These are phyloP conservation scores for Lutraria lutraria DNA, from an alignment of 2,888 invertebrate genomes.

Conservation along the genomic window DNA sequence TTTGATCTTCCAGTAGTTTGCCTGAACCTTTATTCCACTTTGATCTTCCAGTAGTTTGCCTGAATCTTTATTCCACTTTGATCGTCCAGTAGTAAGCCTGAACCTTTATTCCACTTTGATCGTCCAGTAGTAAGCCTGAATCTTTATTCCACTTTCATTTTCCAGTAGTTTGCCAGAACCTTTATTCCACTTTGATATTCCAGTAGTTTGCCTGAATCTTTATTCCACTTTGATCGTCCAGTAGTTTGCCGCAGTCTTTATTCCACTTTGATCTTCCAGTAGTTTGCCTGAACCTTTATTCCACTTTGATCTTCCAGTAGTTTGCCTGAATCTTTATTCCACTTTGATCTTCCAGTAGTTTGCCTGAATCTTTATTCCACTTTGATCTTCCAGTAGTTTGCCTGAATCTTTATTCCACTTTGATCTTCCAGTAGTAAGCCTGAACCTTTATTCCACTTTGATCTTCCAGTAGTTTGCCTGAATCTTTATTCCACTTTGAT, in stretches of 20 bases:
- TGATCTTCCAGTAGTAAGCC: too few species aligned
- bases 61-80: not conserved
- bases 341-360: too few species aligned
- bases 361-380: not conserved
- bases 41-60: too few species aligned
- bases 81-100: not conserved
- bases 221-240: conserved; percentile 7
- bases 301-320: not conserved
- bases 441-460: not conserved
- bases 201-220: too few species aligned
- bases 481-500: not conserved
- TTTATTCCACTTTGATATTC: too few species aligned
- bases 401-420: conserved; percentile 6
- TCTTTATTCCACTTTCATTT: not conserved
- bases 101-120: too few species aligned
- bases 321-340: conserved; percentile 12
- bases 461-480: not conserved
- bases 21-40: conserved; percentile 1
- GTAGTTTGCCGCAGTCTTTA: not conserved
- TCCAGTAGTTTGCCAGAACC: not conserved
- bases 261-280: too few species aligned
- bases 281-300: not conserved
- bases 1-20: conserved; percentile 12
- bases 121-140: too few species aligned
- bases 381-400: conserved; percentile 12